Percentiles rank a stretch among this genome's conserved stretches.
These are phyloP conservation scores for Artemisiospiza belli DNA, from an alignment of 2,113 vertebrate genomes.

Conservation along the genomic window DNA sequence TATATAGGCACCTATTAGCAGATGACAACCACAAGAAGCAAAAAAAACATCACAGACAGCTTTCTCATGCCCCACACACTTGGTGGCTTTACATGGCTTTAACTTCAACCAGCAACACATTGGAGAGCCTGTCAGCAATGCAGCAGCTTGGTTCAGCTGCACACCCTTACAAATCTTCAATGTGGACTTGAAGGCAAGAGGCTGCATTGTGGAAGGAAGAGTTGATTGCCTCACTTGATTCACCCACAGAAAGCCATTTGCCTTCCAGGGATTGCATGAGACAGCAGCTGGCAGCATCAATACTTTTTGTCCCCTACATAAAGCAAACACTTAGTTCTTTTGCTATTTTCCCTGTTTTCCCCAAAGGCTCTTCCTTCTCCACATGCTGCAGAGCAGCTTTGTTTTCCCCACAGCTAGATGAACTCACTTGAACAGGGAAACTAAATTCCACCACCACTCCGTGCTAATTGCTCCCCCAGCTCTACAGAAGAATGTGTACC, in stretches of 20 bases:
- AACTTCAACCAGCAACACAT: not conserved
- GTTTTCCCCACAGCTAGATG: not conserved
- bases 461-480: not conserved
- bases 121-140: not conserved
- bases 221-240: not conserved
- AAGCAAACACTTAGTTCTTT: not conserved
- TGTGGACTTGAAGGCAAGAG: not conserved
- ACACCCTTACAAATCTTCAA: not conserved
- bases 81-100: not conserved
- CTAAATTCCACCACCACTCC: not conserved
- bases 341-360: not conserved
- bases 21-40: not conserved
- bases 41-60: not conserved
- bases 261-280: not conserved
- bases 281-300: not conserved
- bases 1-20: not conserved
- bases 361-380: not conserved
- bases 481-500: not conserved
- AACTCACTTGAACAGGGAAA: not conserved
- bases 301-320: no score
- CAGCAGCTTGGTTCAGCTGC: not conserved
- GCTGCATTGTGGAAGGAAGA: not conserved
- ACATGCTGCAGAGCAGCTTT: not conserved
- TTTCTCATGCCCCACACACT: not conserved
- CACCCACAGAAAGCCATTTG: not conserved